Conservation (phyloP, 1,140 invertebrate genomes). For the Caenorhabditis brenneri region DNA sequence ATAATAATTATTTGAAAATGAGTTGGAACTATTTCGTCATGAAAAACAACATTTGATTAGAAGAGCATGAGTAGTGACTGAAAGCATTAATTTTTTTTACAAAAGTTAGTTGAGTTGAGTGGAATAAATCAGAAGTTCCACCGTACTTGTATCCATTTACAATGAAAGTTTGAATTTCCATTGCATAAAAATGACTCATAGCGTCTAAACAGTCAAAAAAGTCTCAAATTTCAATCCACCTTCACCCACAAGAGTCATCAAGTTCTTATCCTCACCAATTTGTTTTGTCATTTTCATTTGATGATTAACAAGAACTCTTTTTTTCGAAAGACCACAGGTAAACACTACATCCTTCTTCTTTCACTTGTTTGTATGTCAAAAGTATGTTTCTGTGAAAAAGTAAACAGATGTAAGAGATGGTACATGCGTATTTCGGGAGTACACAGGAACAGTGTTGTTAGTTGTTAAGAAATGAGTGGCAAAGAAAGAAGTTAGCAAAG, state of each 20-base stretch:
- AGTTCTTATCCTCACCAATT: neutral
- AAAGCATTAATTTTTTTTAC: too few species aligned
- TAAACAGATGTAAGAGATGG: neutral
- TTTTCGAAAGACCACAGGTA: conserved; percentile 31
- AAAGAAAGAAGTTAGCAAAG: neutral
- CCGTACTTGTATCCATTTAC: neutral
- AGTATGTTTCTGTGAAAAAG: conserved; percentile 1
- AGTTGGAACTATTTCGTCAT: too few species aligned
- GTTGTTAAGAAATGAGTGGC: too few species aligned
- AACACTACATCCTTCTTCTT: neutral
- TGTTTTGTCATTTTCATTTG: neutral
- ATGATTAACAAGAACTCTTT: too few species aligned
- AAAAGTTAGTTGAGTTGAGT: too few species aligned
- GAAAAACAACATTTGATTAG: too few species aligned
- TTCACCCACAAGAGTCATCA: neutral
- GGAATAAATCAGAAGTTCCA: too few species aligned
- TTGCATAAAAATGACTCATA: neutral
- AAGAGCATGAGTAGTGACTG: too few species aligned
- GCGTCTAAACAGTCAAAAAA: neutral
- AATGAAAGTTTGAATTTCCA: conserved; percentile 5
- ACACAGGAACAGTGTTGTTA: conserved; percentile 8
- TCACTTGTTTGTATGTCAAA: neutral
- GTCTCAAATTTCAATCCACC: neutral
- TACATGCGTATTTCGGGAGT: conserved; percentile 25
- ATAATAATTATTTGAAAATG: too few species aligned